Percentiles rank a stretch among this genome's conserved stretches.
Conservation (phyloP, 2,113 vertebrate genomes). For the Clarias gariepinus region DNA sequence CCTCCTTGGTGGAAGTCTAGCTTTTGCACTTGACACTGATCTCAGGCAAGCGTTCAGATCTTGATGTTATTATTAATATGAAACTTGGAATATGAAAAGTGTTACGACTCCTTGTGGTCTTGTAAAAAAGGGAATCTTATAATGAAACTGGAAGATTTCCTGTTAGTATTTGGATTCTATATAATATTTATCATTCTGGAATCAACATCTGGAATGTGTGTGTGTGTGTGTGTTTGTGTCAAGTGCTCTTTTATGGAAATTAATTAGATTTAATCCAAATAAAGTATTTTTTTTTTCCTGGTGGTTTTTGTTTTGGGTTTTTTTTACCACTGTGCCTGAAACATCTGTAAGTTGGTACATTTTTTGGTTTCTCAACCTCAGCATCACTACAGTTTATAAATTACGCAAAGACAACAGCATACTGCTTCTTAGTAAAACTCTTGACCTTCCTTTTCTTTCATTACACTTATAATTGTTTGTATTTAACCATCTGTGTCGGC, state of each 20-base stretch:
- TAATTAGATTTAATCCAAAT: not conserved
- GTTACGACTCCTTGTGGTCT: not conserved
- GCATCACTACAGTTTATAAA: not conserved
- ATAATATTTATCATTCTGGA: not conserved
- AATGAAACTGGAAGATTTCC: not conserved
- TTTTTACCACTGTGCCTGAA: too few species aligned
- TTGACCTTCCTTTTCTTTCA: not conserved
- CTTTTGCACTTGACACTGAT: constrained; percentile 41
- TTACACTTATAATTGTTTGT: not conserved
- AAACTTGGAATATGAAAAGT: not conserved
- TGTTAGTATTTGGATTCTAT: not conserved
- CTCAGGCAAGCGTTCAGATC: not conserved
- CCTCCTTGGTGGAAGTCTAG: constrained; percentile 19
- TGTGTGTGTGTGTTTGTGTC: too few species aligned
- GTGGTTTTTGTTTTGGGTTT: too few species aligned
- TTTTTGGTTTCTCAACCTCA: not conserved
- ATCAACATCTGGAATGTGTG: not conserved
- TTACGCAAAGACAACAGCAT: not conserved
- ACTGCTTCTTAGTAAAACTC: not conserved
- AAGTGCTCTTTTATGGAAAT: not conserved
- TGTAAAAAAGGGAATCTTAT: not conserved
- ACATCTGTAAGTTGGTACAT: not conserved
- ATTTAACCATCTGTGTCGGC: not conserved
- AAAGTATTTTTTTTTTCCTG: too few species aligned
- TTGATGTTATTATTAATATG: not conserved